These are phyloP conservation scores for Proisotoma minuta DNA, from an alignment of 2,888 invertebrate genomes.

Conservation along the genomic window DNA sequence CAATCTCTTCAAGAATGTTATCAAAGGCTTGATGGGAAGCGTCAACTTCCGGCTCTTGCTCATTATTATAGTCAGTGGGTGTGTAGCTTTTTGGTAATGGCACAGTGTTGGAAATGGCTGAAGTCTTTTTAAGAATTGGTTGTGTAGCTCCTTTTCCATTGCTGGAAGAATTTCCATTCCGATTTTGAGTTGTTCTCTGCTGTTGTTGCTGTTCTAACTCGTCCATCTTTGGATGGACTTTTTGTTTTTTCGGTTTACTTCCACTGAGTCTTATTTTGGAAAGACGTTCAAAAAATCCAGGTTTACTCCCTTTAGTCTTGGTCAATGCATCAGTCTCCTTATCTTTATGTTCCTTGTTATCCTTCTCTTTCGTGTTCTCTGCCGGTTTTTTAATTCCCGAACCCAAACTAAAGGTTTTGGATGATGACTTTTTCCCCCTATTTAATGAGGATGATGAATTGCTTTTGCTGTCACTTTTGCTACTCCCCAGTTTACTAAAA, in stretches of 20 bases:
- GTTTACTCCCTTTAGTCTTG: conserved; percentile 39
- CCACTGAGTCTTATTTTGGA: conserved; percentile 45
- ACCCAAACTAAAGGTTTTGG: conserved; percentile 37
- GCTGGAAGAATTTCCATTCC: conserved; percentile 17
- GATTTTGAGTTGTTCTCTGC: conserved; percentile 24
- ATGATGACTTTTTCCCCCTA: conserved; percentile 28
- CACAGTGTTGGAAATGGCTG: conserved; percentile 16
- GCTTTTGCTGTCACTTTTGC: conserved; percentile 37
- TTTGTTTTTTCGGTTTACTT: conserved; percentile 42
- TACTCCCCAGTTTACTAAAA: conserved; percentile 1
- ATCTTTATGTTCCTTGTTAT: conserved; percentile 14
- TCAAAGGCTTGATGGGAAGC: conserved; percentile 44
- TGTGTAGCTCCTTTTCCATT: conserved; percentile 11
- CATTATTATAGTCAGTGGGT: conserved; percentile 12
- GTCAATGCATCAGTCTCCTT: conserved; percentile 30
- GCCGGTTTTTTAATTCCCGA: conserved; percentile 25
- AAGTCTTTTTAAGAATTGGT: conserved; percentile 41
- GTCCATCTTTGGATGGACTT: conserved; percentile 43
- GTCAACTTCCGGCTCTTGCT: conserved; percentile 23
- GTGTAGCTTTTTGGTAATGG: conserved; percentile 9
- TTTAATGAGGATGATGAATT: conserved; percentile 34
- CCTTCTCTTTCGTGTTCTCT: conserved; percentile 11
- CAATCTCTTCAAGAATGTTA: conserved; percentile 46
- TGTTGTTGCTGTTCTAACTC: conserved; percentile 28
- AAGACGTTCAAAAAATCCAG: conserved; percentile 46